phyloP scores from a whole-genome alignment of 2,113 vertebrate species.

The Heliornis fulica region DNA sequence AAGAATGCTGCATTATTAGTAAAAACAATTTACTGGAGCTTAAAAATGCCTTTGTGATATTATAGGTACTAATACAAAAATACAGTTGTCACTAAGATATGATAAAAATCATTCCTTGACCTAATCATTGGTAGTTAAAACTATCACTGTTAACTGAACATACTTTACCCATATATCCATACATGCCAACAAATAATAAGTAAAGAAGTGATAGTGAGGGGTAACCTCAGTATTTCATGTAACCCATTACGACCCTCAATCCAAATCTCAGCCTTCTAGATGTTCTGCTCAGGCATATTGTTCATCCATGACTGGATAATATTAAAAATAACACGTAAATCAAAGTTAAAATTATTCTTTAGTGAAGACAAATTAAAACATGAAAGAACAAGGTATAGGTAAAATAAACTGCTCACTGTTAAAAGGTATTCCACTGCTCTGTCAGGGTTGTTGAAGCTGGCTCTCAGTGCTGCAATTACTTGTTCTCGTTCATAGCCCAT shows the following conservation, averaged over 20 bases:
- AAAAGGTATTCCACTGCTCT: conserved; percentile 95
- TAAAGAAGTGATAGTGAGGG: neutral
- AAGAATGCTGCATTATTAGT: neutral
- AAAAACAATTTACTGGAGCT: neutral
- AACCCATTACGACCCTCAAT: neutral
- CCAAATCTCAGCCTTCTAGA: neutral
- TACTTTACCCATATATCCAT: neutral
- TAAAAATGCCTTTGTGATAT: neutral
- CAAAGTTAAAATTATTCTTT: neutral
- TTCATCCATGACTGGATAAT: neutral
- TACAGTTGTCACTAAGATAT: neutral
- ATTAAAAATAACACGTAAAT: neutral
- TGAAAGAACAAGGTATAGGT: neutral
- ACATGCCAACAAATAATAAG: neutral
- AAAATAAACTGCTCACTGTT: conserved; percentile 78
- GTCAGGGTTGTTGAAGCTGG: conserved; percentile 97
- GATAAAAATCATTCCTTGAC: neutral
- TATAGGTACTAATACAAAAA: neutral
- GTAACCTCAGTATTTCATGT: neutral
- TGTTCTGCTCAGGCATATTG: neutral
- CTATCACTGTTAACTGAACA: neutral
- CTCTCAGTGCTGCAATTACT: conserved; percentile 90
- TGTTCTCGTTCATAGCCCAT: conserved; percentile 94
- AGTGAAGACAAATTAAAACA: neutral
- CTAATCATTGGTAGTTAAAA: neutral